These are phyloP conservation scores for Conopomorpha cramerella DNA, from an alignment of 1,140 invertebrate species.

Conservation along the genomic window DNA sequence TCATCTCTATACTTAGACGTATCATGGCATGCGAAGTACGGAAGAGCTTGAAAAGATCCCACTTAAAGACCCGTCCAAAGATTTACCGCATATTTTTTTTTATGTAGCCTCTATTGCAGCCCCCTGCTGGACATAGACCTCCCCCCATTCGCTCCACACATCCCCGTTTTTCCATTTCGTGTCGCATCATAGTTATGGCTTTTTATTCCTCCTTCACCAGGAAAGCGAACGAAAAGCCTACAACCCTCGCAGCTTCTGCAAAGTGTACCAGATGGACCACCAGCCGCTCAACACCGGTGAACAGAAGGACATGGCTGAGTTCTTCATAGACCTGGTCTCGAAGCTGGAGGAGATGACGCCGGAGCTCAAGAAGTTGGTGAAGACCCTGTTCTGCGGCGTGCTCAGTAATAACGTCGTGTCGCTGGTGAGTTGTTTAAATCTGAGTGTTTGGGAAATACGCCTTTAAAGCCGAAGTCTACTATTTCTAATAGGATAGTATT, in stretches of 20 bases:
- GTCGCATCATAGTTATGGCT: not conserved
- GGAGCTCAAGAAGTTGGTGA: conserved; percentile 87
- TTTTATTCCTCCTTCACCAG: conserved; percentile 36
- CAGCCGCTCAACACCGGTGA: conserved; percentile 94
- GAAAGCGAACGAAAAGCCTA: conserved; percentile 95
- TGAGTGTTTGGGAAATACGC: conserved; percentile 3
- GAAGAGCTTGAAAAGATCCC: no score
- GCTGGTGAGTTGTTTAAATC: conserved; percentile 56
- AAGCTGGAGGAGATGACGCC: conserved; percentile 96
- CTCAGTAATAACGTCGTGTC: conserved; percentile 95
- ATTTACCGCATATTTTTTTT: no score
- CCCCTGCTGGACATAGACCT: no score
- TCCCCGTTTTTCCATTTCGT: not conserved
- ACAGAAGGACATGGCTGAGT: conserved; percentile 98
- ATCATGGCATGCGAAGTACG: no score
- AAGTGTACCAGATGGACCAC: conserved; percentile 96
- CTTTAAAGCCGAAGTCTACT: no score
- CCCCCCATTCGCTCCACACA: no score
- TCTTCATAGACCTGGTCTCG: conserved; percentile 94
- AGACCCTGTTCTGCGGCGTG: conserved; percentile 89
- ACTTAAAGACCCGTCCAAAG: no score
- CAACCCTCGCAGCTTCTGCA: conserved; percentile 93
- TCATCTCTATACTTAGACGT: no score
- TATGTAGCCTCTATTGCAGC: no score
- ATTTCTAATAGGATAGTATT: no score